These are phyloP conservation scores for Dichetophora obliterata DNA, from an alignment of 2,888 invertebrate genomes.

Conservation along the genomic window DNA sequence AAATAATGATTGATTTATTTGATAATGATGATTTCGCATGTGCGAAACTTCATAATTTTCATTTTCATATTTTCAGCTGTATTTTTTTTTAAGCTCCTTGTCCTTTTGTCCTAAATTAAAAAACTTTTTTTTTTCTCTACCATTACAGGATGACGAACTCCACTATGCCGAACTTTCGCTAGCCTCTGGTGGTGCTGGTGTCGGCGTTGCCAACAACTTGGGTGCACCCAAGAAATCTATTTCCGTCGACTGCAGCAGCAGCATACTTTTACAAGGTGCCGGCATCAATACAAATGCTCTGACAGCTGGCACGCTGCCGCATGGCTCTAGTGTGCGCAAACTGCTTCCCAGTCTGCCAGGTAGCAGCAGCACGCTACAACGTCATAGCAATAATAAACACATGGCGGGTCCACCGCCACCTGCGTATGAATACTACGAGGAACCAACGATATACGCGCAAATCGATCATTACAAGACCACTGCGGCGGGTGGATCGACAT, in stretches of 20 bases:
- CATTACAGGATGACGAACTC: conserved; percentile 65
- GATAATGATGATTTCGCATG: no score
- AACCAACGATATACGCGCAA: conserved; percentile 74
- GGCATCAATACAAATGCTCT: conserved; percentile 49
- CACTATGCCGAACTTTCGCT: conserved; percentile 69
- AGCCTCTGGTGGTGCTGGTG: conserved; percentile 54
- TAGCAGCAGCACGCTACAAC: conserved; percentile 64
- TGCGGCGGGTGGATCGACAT: no score
- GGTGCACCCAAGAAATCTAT: conserved; percentile 54
- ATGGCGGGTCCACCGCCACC: conserved; percentile 57
- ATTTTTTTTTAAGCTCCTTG: no score
- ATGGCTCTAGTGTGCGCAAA: conserved; percentile 64
- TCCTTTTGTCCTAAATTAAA: no score
- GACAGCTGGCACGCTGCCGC: conserved; percentile 59
- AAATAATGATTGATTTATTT: no score
- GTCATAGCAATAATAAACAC: conserved; percentile 52
- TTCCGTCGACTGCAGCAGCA: conserved; percentile 57
- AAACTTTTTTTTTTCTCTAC: no score
- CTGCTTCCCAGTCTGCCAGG: conserved; percentile 62
- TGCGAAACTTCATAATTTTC: no score
- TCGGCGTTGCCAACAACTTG: conserved; percentile 29
- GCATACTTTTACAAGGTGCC: conserved; percentile 54
- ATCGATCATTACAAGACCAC: no score
- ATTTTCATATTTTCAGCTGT: no score
- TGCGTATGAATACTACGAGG: conserved; percentile 72